Base-by-base conservation (phyloP, 1,140 invertebrate species). In the Drosophila nannoptera region DNA sequence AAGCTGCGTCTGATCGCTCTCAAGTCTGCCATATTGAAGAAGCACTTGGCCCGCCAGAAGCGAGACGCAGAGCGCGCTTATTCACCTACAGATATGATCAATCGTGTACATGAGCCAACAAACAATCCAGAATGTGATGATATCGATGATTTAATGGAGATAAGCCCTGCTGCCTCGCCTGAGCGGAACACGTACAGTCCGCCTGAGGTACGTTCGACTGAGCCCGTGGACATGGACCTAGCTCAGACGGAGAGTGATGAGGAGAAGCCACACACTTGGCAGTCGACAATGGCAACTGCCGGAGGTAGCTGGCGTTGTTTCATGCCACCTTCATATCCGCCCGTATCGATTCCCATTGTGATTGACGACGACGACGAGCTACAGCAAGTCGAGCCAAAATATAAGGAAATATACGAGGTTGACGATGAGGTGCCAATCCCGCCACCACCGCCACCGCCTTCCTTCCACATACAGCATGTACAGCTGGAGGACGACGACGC, bases 191-290 rank as follows among this genome's bases (percentile, higher is more conserved):
- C 45, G 2, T 55, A 65, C 2, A 87, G 73, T 38, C 81, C 55
- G 9, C 55, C 31, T 7, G 12, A 8, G 42, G 9, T 4, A 4
- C 52, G 36, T 16, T 38, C 69, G 6, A 67, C 68, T 0, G 73
- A 89, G 67, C 74, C 88, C 0, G 77, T 89, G 3, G 88, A 89
- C 54, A 89, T 89, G 88, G 88, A 89, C 0, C 49, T 89, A 46
- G 88, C 60, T 2, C 78, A 81, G 42, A 88, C 78, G 35, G 88
- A 89, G 56, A 88, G 86, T 42, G 88, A 89, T 38, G 81, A 83
- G 22, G 78, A 73, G 5, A 42, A 52, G 2, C 59, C 50, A 3
- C 48, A 52, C 9, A 68, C 66, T 38, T 84, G 66, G 69, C 72
- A 75, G 14, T 53, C 75, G 1, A 31, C 72, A 4, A 29, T 45